A percentile compares a stretch with the other conserved stretches of the same genome.
These are phyloP conservation scores for Thunnus maccoyii DNA, from an alignment of 2,113 vertebrate species.

Conservation along the genomic window DNA sequence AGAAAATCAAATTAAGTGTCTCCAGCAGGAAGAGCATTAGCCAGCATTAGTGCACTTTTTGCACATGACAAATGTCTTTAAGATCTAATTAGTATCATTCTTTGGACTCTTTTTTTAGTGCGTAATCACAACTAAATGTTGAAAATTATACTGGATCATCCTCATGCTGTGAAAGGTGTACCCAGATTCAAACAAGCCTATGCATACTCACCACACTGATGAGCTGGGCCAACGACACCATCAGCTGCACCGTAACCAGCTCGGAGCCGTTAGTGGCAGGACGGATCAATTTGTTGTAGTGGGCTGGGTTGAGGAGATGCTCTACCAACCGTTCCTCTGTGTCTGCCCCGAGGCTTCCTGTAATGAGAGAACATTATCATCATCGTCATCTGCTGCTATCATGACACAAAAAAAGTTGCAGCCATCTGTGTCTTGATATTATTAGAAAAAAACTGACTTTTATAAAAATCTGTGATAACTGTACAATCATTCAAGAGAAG, in stretches of 20 bases:
- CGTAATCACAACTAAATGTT: background rate
- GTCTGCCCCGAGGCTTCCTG: conserved; percentile 89
- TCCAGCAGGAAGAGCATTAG: background rate
- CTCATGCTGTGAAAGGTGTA: background rate
- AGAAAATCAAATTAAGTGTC: conserved; percentile 20
- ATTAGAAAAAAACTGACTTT: conserved; percentile 6
- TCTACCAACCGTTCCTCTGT: conserved; percentile 95
- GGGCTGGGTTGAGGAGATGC: conserved; percentile 92
- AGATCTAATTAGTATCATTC: background rate
- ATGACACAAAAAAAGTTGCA: conserved; percentile 7
- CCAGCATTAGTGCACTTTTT: conserved; percentile 2
- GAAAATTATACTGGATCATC: background rate
- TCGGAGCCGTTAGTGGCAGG: conserved; percentile 95
- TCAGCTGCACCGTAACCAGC: conserved; percentile 95
- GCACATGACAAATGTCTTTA: background rate
- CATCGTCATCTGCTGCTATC: conserved; percentile 38
- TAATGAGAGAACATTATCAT: conserved; percentile 54
- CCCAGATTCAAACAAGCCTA: background rate
- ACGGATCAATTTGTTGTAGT: conserved; percentile 97
- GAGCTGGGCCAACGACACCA: conserved; percentile 96
- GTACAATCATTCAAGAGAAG: conserved; percentile 12
- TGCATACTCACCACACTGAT: conserved; percentile 94
- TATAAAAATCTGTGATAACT: background rate
- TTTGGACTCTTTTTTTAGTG: background rate
- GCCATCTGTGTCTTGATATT: conserved; percentile 39